Evolutionary conservation across 2,888 invertebrate species (phyloP), one percentile per base, ranked within the genome.

Genomic region (Archips crataeganus): DNA sequence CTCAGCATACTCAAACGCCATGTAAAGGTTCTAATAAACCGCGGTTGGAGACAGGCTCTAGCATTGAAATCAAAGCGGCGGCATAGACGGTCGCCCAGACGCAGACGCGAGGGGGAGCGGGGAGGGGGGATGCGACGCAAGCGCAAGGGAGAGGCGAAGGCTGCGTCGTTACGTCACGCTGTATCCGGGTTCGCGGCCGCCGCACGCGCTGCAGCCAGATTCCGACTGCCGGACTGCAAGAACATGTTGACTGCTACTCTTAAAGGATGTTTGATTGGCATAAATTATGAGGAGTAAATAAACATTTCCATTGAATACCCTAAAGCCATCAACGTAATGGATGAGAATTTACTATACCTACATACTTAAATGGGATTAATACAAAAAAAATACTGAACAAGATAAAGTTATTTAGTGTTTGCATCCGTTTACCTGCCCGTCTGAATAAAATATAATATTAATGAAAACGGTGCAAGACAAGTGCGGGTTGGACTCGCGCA

Each of bases 151-250:
- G 84, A 79, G 79, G 81, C 74, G 87, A 89, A 90, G 91, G 90
- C 90, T 89, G 90, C 81, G 86, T 93, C 81, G 87, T 93, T 92
- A 92, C 93, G 92, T 93, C 93, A 91, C 79, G 81, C 85, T 75
- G 90, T 89, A 93, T 93, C 94, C 94, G 94, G 94, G 94, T 93
- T 93, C 94, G 92, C 90, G 92, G 90, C 90, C 92, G 90, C 82
- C 85, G 89, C 89, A 87, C 91, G 92, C 91, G 91, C 88, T 65
- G 73, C 73, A 73, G 73, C 68, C 73, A 32, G 65, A 70, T 74
- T 70, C 74, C 13, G 70, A 70, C 23, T 62, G 60, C 45, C 66
- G 61, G 70, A 60, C 70, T 74, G 54, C 61, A 70, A 62, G 36
- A 62, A 62, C 36, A 61, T 36, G 45, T 45, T 49, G n/a, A 49